Percentiles rank a stretch among this genome's conserved stretches.
These are phyloP conservation scores for Podarcis siculus DNA, from an alignment of 2,797 vertebrate genomes.

Conservation along the genomic window DNA sequence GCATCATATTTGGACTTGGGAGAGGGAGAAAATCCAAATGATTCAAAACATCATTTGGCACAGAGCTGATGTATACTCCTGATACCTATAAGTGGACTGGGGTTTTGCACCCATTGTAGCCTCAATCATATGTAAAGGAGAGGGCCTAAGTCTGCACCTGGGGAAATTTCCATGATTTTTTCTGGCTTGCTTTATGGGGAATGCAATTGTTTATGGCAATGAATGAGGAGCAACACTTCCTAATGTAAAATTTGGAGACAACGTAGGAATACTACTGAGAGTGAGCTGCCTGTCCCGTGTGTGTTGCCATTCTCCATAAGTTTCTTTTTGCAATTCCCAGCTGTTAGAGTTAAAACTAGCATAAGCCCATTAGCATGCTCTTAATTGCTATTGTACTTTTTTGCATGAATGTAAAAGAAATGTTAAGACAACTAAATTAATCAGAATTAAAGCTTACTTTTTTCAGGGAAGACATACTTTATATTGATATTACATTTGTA, in stretches of 20 bases:
- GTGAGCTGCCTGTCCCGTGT: neutral
- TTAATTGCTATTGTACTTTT: slow-evolving; percentile 45
- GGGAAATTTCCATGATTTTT: neutral
- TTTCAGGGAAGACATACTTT: neutral
- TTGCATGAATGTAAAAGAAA: slow-evolving; percentile 35
- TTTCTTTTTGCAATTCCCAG: slow-evolving; percentile 19
- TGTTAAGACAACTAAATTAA: slow-evolving; percentile 37
- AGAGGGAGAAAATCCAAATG: too few relatives aligned
- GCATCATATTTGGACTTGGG: too few relatives aligned
- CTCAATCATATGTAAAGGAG: too few relatives aligned
- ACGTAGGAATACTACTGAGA: neutral
- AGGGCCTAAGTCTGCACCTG: neutral
- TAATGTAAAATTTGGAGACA: neutral
- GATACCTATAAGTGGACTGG: neutral
- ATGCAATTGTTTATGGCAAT: neutral
- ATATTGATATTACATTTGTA: slow-evolving; percentile 22
- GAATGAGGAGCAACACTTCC: neutral
- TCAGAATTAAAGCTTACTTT: slow-evolving; percentile 15
- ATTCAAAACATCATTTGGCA: too few relatives aligned
- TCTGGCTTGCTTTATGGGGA: neutral
- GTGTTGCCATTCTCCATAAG: neutral
- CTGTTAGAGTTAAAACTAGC: slow-evolving; percentile 15
- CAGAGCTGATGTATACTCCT: too few relatives aligned
- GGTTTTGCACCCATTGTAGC: neutral
- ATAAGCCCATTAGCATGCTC: slow-evolving; percentile 25